Conservation (phyloP, 2,113 vertebrate species). For the Emydocephalus ijimae region DNA sequence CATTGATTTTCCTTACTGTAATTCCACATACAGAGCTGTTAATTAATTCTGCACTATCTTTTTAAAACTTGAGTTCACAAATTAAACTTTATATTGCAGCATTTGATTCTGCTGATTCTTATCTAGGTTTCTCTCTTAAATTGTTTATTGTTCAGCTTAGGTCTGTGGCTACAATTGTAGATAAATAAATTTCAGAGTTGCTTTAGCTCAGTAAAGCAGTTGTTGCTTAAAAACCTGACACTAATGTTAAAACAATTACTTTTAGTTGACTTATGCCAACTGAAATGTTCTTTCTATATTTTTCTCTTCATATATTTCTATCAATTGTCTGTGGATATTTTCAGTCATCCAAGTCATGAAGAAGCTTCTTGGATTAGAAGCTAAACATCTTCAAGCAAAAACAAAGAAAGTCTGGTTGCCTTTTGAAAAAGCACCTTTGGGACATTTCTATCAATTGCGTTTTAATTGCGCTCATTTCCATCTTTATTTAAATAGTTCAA, state of each 20-base stretch:
- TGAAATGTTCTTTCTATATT: not conserved
- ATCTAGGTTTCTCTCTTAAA: not conserved
- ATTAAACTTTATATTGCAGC: not conserved
- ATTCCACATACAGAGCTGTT: not conserved
- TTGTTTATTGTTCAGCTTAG: not conserved
- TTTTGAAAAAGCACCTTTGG: not conserved
- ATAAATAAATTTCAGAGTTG: not conserved
- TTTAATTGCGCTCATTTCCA: not conserved
- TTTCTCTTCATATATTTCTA: not conserved
- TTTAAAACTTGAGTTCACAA: slow-evolving; percentile 8
- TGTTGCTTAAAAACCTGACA: not conserved
- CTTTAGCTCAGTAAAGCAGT: not conserved
- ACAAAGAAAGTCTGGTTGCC: not conserved
- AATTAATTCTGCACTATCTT: not conserved
- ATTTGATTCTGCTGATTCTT: not conserved
- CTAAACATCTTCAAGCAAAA: not conserved
- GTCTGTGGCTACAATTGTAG: not conserved
- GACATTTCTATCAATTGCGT: not conserved
- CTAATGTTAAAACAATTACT: not conserved
- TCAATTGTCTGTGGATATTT: not conserved
- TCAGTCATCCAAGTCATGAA: not conserved
- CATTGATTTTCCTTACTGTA: slow-evolving; percentile 1
- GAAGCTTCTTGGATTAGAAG: not conserved
- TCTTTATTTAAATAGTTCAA: not conserved
- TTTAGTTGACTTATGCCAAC: not conserved